Base-by-base conservation (phyloP, 2,797 vertebrate species). In the Sebastes steindachneri region DNA sequence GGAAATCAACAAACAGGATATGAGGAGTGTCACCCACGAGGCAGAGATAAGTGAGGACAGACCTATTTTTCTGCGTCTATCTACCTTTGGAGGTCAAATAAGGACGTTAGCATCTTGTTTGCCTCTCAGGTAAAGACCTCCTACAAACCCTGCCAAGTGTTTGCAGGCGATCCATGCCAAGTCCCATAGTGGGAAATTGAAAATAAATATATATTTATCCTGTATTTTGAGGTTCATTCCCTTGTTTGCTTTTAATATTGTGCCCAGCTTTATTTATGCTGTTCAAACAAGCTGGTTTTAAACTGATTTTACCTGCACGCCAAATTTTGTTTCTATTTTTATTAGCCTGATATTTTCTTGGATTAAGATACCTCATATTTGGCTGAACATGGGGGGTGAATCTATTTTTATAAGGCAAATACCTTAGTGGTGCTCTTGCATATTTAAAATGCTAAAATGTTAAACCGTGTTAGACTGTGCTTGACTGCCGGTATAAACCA, bases 31-130 rank as follows among this genome's bases (percentile, higher is more conserved):
- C 75, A 68, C 25, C 70, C 48, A 65, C 1, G 21, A 60, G 62
- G 58, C 4, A 58, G 65, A 37, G 65, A 73, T 54, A 57, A 54
- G 45, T 14, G 59, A 73, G 55, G 11, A 67, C 19, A 75, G n/a
- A 67, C 48, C 63, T 73, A 25, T 62, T 73, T 78, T 67, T 64
- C 64, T 57, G 37, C 65, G 11, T 63, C n/a, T 17, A 19, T 86
- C 55, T 79, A 33, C 28, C 9, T 84, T 71, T 54, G 29, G 45
- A 77, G 70, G 72, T 79, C 21, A 77, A 72, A 75, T 68, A 69
- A 75, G 62, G 79, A 77, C 10, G 1, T 67, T 21, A 33, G 62
- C 19, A 35, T 58, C 59, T 64, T 29, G 26, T 66, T 68, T 78
- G 9, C 29, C 29, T 68, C 19, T 55, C 26, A 74, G 69, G n/a